phyloP scores from a whole-genome alignment of 2,888 invertebrate species.

The Hyalella azteca region DNA sequence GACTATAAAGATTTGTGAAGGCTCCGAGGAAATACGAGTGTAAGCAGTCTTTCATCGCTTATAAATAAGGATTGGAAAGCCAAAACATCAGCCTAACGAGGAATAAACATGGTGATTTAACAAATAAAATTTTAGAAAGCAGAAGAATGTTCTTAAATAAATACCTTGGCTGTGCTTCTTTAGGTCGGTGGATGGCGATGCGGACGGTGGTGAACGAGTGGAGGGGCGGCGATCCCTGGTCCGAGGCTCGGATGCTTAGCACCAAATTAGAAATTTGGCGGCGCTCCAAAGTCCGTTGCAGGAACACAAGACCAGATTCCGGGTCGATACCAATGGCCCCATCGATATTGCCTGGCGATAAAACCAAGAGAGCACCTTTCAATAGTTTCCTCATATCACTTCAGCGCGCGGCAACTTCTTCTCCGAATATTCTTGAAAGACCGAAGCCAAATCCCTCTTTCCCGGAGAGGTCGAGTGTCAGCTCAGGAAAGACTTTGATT shows the following conservation, averaged over 20 bases:
- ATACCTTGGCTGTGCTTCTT: conserved; percentile 80
- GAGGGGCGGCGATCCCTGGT: conserved; percentile 75
- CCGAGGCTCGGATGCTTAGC: conserved; percentile 80
- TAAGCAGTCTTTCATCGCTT: no score
- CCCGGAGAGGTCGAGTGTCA: no score
- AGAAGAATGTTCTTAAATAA: neutral
- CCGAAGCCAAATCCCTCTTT: no score
- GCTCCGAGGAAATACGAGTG: no score
- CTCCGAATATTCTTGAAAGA: neutral
- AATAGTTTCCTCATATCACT: conserved; percentile 17
- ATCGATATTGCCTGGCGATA: conserved; percentile 76
- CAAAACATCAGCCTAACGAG: neutral
- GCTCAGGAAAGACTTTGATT: no score
- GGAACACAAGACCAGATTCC: conserved; percentile 72
- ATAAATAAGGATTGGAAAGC: no score
- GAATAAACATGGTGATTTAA: neutral
- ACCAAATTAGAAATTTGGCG: conserved; percentile 81
- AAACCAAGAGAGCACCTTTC: conserved; percentile 33
- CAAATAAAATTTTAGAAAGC: neutral
- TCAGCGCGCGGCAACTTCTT: neutral
- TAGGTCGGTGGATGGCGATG: conserved; percentile 85
- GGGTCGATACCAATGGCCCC: conserved; percentile 84
- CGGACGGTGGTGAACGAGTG: conserved; percentile 81
- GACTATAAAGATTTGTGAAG: no score
- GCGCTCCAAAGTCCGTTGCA: conserved; percentile 70